A percentile compares a stretch with the other conserved stretches of the same genome.
Conservation (phyloP, 2,888 invertebrate species). For the Pterobdella sp. region DNA sequence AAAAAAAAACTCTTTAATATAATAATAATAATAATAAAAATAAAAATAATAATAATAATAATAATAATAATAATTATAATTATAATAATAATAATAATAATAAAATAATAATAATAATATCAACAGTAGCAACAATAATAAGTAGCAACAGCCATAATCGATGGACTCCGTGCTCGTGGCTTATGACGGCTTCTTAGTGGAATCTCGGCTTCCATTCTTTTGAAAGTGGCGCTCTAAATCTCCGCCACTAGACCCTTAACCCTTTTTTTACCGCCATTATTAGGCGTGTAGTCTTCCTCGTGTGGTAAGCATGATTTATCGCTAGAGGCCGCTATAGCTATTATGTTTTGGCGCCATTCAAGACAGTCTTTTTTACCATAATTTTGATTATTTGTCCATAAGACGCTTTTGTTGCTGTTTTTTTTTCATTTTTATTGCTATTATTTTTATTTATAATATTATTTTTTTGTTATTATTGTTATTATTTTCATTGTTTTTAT, state of each 20-base stretch:
- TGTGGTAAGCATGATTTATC: neutral
- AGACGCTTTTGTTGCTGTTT: too few relatives aligned
- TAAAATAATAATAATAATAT: neutral
- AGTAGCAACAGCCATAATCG: neutral
- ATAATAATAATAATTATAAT: neutral
- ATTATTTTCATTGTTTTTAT: too few relatives aligned
- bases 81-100: neutral
- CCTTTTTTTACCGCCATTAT: neutral
- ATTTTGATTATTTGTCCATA: too few relatives aligned
- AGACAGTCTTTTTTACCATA: neutral
- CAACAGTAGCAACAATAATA: neutral
- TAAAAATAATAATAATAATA: neutral
- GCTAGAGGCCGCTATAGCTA: neutral
- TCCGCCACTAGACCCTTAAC: neutral
- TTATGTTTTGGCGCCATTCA: neutral
- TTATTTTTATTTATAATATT: too few relatives aligned
- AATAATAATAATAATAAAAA: neutral
- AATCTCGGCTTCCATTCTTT: neutral
- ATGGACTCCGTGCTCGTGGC: neutral
- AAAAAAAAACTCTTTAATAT: neutral
- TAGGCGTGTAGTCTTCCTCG: neutral
- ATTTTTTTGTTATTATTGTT: too few relatives aligned
- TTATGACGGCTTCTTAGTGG: neutral
- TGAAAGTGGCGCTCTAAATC: neutral
- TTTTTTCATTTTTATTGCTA: too few relatives aligned